A percentile compares a stretch with the other conserved stretches of the same genome.
Evolutionary conservation across 2,888 invertebrate genomes (phyloP).

Genomic region (Oligia fasciuncula): DNA sequence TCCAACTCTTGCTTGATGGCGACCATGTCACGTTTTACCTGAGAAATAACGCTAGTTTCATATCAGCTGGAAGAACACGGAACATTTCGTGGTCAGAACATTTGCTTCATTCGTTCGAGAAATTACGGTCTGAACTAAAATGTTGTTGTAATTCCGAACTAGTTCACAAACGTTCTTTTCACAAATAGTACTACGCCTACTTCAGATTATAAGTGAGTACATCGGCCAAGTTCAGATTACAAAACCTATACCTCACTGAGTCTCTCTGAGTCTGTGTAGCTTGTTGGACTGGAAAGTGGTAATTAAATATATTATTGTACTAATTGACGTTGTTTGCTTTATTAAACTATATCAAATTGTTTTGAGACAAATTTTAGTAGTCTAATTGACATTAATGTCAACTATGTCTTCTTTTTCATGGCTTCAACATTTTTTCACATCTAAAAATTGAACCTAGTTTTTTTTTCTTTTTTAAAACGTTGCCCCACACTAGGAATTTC

Average conservation of each 20-base stretch:
- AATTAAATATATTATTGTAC: background rate
- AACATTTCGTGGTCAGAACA: background rate
- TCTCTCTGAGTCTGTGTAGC: background rate
- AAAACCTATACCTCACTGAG: background rate
- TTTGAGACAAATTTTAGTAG: background rate
- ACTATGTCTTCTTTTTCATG: background rate
- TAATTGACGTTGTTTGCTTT: background rate
- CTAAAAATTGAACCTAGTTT: no score
- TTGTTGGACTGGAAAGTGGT: background rate
- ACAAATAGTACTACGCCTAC: background rate
- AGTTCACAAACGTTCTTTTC: background rate
- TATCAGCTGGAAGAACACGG: background rate
- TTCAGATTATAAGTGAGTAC: background rate
- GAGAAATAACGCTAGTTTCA: slow-evolving; percentile 40
- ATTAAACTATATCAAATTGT: background rate
- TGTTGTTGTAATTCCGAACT: background rate
- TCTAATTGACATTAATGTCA: no score
- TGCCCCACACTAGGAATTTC: no score
- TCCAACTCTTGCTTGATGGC: slow-evolving; percentile 98
- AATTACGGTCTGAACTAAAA: background rate
- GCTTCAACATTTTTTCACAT: background rate
- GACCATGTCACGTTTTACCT: slow-evolving; percentile 98
- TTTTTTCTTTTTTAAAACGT: no score
- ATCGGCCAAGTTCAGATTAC: background rate
- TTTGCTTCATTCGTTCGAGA: background rate